Percentiles rank a stretch among this genome's conserved stretches.
phyloP scores from a whole-genome alignment of 2,113 vertebrate genomes.

The Macrotus californicus region DNA sequence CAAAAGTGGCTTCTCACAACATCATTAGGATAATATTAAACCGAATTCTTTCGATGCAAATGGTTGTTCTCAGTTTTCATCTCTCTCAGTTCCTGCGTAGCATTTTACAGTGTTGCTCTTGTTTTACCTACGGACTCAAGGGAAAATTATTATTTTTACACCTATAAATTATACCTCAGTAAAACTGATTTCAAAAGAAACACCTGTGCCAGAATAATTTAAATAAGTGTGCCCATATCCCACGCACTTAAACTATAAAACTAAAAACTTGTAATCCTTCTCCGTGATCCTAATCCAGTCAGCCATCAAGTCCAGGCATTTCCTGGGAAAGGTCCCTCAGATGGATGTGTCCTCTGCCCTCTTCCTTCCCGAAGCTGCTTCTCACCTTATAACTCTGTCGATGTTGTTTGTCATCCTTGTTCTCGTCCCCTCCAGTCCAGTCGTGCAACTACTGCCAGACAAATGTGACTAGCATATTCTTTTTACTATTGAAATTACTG shows the following conservation, averaged over 20 bases:
- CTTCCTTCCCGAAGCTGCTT: neutral
- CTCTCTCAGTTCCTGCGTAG: neutral
- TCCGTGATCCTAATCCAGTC: neutral
- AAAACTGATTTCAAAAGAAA: neutral
- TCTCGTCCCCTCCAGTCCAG: neutral
- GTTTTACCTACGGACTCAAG: neutral
- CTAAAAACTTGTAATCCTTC: neutral
- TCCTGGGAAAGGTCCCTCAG: neutral
- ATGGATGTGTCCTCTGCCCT: neutral
- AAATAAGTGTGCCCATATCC: neutral
- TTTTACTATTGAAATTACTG: neutral
- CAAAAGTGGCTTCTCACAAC: neutral
- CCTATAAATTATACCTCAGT: neutral
- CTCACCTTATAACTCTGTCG: neutral
- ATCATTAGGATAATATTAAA: neutral
- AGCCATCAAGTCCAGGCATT: neutral
- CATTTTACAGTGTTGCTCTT: neutral
- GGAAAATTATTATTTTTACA: neutral
- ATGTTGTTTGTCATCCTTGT: neutral
- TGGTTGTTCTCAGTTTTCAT: neutral
- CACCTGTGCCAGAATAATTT: neutral
- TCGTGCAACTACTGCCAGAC: neutral
- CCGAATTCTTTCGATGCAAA: neutral
- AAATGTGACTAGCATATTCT: neutral
- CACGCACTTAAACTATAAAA: neutral